Evolutionary conservation across 2,797 vertebrate species (phyloP).

Genomic region (Rhadinocentrus ornatus): DNA sequence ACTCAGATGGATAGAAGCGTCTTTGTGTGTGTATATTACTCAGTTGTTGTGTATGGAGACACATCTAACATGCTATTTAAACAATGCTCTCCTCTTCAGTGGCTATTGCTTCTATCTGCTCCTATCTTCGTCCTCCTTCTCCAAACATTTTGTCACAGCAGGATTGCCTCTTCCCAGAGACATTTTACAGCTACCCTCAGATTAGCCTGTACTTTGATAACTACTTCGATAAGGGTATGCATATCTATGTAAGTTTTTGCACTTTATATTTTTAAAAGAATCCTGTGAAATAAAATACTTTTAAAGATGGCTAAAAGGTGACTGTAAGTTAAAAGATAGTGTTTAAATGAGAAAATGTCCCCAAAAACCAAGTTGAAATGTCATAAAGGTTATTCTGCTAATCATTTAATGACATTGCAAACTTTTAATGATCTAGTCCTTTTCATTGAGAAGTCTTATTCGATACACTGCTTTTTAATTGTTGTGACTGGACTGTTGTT

Average conservation of each 20-base stretch:
- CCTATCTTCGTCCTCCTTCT: conserved; percentile 1
- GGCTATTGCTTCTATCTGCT: conserved; percentile 29
- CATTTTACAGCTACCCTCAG: conserved; percentile 21
- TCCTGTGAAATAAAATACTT: neutral
- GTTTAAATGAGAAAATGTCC: no score
- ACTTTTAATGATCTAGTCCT: no score
- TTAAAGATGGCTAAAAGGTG: neutral
- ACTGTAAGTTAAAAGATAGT: no score
- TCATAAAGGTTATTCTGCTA: no score
- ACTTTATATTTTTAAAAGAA: neutral
- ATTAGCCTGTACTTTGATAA: conserved; percentile 32
- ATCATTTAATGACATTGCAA: no score
- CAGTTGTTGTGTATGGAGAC: conserved; percentile 16
- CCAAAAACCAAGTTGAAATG: no score
- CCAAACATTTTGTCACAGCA: conserved; percentile 37
- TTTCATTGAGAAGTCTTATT: no score
- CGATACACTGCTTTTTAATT: no score
- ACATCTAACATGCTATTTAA: conserved; percentile 49
- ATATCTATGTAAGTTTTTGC: neutral
- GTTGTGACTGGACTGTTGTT: no score
- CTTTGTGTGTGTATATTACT: conserved; percentile 4
- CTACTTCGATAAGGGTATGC: conserved; percentile 2
- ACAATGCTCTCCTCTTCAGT: conserved; percentile 34
- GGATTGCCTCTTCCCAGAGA: conserved; percentile 25
- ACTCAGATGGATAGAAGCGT: conserved; percentile 11